Evolutionary conservation across 2,888 invertebrate species (phyloP), one percentile per base, ranked within the genome.

Genomic region (Aproaerema taeniolella): DNA sequence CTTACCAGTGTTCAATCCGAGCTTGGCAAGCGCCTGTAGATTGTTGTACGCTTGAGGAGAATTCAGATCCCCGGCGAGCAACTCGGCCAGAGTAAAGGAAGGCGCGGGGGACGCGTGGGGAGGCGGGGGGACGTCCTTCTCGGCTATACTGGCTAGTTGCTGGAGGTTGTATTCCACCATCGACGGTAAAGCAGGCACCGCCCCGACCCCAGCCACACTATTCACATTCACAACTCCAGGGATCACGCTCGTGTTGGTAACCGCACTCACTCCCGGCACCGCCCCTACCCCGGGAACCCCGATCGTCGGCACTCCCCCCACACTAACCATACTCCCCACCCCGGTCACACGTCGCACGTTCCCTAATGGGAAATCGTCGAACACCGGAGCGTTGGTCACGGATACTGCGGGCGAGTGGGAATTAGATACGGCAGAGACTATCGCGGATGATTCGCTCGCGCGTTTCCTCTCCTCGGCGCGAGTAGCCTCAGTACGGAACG

Each of bases 151-250:
- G 31, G 95, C 95, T 63, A 95, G 75, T 69, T 94, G 94, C 50
- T 94, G 93, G 55, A 95, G 80, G 77, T 95, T 95, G 66, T 95
- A 95, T 76, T 95, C 95, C 45, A 94, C 93, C 81, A 95, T 94
- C 55, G 93, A 93, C 8, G 91, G 83, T 53, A 82, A 58, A 31
- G 79, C 63, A 14, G 74, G 65, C 26, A 82, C 78, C 9, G 80
- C 74, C 29, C 74, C 67, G 1, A 73, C 74, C 17, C 67, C 64
- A 11, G 69, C 41, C 7, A 78, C 77, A 44, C 48, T 76, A 42
- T 71, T 79, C 1, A 82, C 69, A 39, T 64, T 72, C 2, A 75
- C 78, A 10, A 77, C 76, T 9, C 75, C 73, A 20, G 73, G 54
- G 25, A 81, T 66, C 8, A 74, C 76, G 58, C 66, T 52, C 39